Evolutionary conservation across 2,888 invertebrate genomes (phyloP), one percentile per base, ranked within the genome.

Genomic region (Drosophila anomelani): DNA sequence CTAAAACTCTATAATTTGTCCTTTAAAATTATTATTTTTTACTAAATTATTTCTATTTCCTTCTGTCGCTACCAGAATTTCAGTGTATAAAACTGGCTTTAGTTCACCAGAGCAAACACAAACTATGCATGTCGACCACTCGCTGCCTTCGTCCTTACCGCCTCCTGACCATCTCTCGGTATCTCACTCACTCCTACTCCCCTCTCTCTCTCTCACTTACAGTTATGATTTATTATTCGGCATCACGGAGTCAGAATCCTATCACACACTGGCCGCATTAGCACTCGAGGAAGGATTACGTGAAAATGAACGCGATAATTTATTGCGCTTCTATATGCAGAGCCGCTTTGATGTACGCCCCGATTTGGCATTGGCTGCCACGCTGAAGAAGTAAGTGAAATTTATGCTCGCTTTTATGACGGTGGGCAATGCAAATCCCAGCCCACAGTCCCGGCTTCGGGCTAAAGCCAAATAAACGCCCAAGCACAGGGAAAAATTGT

Each of bases 151-250:
- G 17, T 26, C 20, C 20, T 41, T 29, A 20, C 56, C 41, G 23
- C 34, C 15, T 9, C 20, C 13, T 55, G 29, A 26, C 66, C 60
- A 32, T 17, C 13, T 26, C 34, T 43, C 1, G 13, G 34, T 23
- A 9, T 47, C 59, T 34, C 26, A 32, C 53, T 23, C 23, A 26
- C 47, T 26, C 56, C 36, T 38, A 47, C 38, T 44, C 15, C 41
- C 53, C 44, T 61, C 58, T 56, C 47, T 68, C 60, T 32, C 51
- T 47, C 47, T 15, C 23, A 15, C 46, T 47, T 47, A 23, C 92
- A 97, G 97, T 85, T 97, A 96, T 92, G 97, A 98, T 92, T 93
- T 98, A 78, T 94, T 98, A 92, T 96, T 96, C 88, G 98, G 98
- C 26, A 95, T 97, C 61, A 96, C 97, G 20, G 96, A 97, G 92